Evolutionary conservation across 2,113 vertebrate species (phyloP).

Genomic region (Chionis minor): DNA sequence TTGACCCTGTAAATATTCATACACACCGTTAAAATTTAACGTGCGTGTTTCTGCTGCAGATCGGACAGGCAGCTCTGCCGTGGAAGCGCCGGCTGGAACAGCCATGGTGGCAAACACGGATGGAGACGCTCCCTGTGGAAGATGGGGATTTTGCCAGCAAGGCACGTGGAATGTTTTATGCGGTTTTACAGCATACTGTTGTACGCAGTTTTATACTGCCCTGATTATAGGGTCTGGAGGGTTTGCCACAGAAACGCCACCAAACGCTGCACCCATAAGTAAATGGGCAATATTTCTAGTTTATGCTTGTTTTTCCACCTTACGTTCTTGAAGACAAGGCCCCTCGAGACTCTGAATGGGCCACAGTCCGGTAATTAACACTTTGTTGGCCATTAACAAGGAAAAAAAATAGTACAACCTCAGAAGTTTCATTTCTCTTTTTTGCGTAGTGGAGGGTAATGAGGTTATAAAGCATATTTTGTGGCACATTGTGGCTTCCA

Average conservation of each 20-base stretch:
- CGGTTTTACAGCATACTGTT: no score
- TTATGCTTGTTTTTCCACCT: rapidly evolving
- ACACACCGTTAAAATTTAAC: not conserved
- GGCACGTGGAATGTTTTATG: no score
- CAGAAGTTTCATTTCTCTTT: not conserved
- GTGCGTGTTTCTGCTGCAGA: rapidly evolving
- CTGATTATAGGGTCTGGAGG: not conserved
- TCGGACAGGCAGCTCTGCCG: rapidly evolving
- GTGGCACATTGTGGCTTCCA: not conserved
- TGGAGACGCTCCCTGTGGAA: not conserved
- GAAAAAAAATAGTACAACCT: not conserved
- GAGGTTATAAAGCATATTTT: not conserved
- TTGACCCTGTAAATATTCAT: not conserved
- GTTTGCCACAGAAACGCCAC: not conserved
- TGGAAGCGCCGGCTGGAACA: not conserved
- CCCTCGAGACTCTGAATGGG: rapidly evolving
- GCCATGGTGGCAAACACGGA: rapidly evolving
- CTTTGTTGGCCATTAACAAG: not conserved
- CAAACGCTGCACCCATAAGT: not conserved
- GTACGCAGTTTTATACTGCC: rapidly evolving
- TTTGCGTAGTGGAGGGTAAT: not conserved
- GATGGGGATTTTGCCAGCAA: not conserved
- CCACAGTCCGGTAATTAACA: not conserved
- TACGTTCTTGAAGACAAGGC: not conserved
- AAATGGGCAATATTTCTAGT: not conserved